Conservation (phyloP, 2,888 invertebrate species). For the Hymenopus coronatus region DNA sequence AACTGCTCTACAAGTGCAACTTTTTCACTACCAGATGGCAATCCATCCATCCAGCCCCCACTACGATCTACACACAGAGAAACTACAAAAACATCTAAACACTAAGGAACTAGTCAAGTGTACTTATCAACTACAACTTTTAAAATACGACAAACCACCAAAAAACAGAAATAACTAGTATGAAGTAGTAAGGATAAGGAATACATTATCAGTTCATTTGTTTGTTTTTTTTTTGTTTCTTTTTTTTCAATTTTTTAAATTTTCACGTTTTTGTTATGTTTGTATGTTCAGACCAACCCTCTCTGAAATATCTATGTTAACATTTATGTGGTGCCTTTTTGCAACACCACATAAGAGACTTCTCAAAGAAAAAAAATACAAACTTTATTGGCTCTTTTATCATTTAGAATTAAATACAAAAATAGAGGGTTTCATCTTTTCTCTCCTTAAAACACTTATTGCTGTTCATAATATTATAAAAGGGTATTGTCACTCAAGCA, state of each 20-base stretch:
- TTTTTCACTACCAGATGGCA: constrained; percentile 36
- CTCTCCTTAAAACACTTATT: constrained; percentile 48
- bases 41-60: constrained; percentile 35
- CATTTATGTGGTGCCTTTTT: constrained; percentile 31
- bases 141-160: constrained; percentile 38
- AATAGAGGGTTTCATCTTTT: constrained; percentile 53
- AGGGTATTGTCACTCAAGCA: constrained; percentile 41
- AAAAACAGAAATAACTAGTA: constrained; percentile 38
- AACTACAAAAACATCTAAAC: constrained; percentile 37
- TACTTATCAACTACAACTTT: constrained; percentile 36
- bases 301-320: constrained; percentile 33
- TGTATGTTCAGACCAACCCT: constrained; percentile 36
- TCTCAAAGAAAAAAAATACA: constrained; percentile 38
- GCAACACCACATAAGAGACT: constrained; percentile 35
- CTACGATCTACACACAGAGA: constrained; percentile 36
- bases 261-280: not conserved
- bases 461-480: constrained; percentile 47
- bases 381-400: constrained; percentile 38
- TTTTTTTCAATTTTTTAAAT: constrained; percentile 5
- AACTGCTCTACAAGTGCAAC: constrained; percentile 54
- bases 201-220: constrained; percentile 35
- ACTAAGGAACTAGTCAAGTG: constrained; percentile 38
- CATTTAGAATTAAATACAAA: constrained; percentile 49
- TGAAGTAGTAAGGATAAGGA: constrained; percentile 35
- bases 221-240: constrained; percentile 2